Base-by-base conservation (phyloP, 2,797 vertebrate species). In the Dallia pectoralis region DNA sequence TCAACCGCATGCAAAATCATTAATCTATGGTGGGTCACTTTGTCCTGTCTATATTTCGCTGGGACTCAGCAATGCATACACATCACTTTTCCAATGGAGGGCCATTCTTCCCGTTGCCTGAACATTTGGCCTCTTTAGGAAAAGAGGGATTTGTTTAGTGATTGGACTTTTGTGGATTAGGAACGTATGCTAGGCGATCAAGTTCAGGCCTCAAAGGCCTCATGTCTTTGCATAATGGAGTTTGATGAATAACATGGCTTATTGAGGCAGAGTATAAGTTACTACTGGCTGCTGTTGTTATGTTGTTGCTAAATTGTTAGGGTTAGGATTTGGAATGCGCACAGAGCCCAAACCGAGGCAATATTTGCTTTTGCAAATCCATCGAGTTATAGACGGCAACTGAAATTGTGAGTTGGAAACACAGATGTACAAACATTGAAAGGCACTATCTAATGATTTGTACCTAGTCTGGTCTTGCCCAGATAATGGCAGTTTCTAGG, bases 121-220 rank as follows among this genome's bases (percentile, higher is more conserved):
- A n/a, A 64, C 15, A 15, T 27, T 67, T 56, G 67, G 71, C 61
- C 62, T 18, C 44, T 71, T 73, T 49, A 64, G 48, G 74, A 53
- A 73, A 40, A 25, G 63, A 40, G 67, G 80, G 73, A 66, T 79
- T 83, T 74, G 76, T 32, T 74, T 71, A 84, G 77, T 78, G 78
- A 84, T 83, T 83, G 76, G 79, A 78, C 73, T 59, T 66, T 59
- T 64, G 77, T 86, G 85, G 84, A 90, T 91, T 87, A 87, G 83
- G 87, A 89, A 87, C 76, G 67, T 87, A 82, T 89, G 83, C 83
- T 72, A 27, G 27, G 81, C 12, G 77, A 90, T 88, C 85, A 84
- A 78, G 82, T 87, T 83, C 80, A 85, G 78, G 63, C 83, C 79
- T 89, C 87, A 81, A 85, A 86, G 79, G 72, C 76, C 80, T 75